Conservation (phyloP, 1,140 invertebrate genomes). For the Calephelis nemesis region DNA sequence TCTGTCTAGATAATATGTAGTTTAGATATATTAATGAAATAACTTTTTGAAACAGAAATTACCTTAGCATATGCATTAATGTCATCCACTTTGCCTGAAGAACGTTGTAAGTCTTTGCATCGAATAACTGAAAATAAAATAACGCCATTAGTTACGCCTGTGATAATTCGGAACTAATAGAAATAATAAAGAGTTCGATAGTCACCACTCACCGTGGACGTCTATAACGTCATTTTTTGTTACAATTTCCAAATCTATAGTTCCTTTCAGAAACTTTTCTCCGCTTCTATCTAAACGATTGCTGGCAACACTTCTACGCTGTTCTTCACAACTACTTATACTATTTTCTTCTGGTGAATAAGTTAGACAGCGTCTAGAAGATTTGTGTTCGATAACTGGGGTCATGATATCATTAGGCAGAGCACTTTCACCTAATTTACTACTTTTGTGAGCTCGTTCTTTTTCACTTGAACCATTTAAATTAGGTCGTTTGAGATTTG, state of each 20-base stretch:
- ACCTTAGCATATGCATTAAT: constrained; percentile 75
- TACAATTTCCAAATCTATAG: constrained; percentile 67
- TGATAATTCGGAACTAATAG: constrained; percentile 24
- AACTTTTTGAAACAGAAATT: constrained; percentile 17
- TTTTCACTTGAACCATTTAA: constrained; percentile 56
- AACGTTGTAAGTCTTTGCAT: constrained; percentile 63
- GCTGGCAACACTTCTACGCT: constrained; percentile 64
- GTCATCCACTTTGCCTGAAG: constrained; percentile 61
- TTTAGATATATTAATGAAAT: neutral
- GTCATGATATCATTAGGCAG: constrained; percentile 53
- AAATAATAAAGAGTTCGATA: constrained; percentile 48
- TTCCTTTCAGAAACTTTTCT: constrained; percentile 60
- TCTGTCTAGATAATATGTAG: no score
- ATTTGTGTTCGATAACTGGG: constrained; percentile 68
- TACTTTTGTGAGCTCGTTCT: constrained; percentile 65
- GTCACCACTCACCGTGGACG: constrained; percentile 77
- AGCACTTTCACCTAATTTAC: constrained; percentile 64
- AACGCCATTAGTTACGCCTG: constrained; percentile 17
- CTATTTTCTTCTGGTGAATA: constrained; percentile 69
- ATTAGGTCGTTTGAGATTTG: constrained; percentile 60
- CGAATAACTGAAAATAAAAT: constrained; percentile 59
- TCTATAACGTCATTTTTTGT: constrained; percentile 66
- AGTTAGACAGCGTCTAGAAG: constrained; percentile 65
- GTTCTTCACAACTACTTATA: constrained; percentile 69
- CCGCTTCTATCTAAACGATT: constrained; percentile 59